These are phyloP conservation scores for Bergia sp. DNA, from an alignment of 92 coral and sea anemone species.

Conservation along the genomic window DNA sequence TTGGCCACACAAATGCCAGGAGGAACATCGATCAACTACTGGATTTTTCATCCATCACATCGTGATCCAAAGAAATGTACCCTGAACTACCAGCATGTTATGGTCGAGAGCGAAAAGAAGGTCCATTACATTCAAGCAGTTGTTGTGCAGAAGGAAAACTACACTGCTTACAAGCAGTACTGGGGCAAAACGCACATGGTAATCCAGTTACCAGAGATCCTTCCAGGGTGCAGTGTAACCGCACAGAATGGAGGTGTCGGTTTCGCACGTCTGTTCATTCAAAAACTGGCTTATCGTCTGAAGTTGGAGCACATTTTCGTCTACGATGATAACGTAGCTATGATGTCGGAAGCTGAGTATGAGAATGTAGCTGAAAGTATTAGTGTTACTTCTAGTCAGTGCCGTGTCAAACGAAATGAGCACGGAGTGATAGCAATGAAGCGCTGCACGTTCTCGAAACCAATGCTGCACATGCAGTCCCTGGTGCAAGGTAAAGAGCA, in stretches of 20 bases:
- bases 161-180: constrained; percentile 35
- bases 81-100: constrained; percentile 55
- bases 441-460: constrained; percentile 51
- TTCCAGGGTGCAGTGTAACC: constrained; percentile 34
- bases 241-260: constrained; percentile 57
- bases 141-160: constrained; percentile 54
- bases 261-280: constrained; percentile 55
- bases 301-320: constrained; percentile 55
- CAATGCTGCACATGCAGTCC: constrained; percentile 46
- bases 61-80: constrained; percentile 56
- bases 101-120: neutral
- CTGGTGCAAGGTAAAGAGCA: constrained; percentile 42
- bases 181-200: constrained; percentile 62
- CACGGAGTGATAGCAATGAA: constrained; percentile 43
- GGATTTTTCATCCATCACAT: no score
- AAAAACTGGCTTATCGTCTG: constrained; percentile 43
- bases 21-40: no score
- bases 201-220: constrained; percentile 49
- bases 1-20: no score
- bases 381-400: neutral
- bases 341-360: constrained; percentile 53
- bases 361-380: neutral
- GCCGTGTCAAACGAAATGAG: constrained; percentile 44
- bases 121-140: constrained; percentile 45
- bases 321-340: constrained; percentile 56